Evolutionary conservation across 2,113 vertebrate genomes (phyloP).

Genomic region (Pavo muticus): DNA sequence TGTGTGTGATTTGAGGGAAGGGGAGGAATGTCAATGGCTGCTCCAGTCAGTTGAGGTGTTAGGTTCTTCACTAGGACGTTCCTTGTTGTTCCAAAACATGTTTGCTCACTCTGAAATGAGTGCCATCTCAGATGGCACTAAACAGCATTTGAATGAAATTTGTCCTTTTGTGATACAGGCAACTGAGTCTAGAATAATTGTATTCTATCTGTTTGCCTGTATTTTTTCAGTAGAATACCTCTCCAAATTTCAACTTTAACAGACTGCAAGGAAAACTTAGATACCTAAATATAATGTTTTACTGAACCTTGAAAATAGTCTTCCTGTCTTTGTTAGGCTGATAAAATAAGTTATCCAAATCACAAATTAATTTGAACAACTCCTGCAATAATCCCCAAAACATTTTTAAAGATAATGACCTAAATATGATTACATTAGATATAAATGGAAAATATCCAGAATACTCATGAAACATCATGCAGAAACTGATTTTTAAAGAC

Average conservation of each 20-base stretch:
- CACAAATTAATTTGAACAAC: neutral
- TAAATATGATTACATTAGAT: neutral
- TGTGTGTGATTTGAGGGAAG: neutral
- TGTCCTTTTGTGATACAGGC: neutral
- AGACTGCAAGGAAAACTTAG: neutral
- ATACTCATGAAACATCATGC: neutral
- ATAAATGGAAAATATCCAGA: neutral
- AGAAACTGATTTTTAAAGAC: neutral
- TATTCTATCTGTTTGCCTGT: neutral
- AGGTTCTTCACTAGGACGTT: neutral
- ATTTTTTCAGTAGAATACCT: neutral
- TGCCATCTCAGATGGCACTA: neutral
- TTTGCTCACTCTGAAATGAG: neutral
- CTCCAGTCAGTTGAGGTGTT: neutral
- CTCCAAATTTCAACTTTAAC: neutral
- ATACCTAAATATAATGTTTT: neutral
- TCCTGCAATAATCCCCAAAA: neutral
- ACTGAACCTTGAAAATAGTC: neutral
- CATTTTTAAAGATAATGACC: neutral
- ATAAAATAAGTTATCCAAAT: neutral
- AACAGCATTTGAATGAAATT: neutral
- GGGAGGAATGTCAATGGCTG: neutral
- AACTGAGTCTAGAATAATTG: neutral
- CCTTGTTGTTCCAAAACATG: neutral
- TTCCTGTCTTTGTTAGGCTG: neutral